Base-by-base conservation (phyloP, 2,888 invertebrate genomes). In the Cephus pulcher region DNA sequence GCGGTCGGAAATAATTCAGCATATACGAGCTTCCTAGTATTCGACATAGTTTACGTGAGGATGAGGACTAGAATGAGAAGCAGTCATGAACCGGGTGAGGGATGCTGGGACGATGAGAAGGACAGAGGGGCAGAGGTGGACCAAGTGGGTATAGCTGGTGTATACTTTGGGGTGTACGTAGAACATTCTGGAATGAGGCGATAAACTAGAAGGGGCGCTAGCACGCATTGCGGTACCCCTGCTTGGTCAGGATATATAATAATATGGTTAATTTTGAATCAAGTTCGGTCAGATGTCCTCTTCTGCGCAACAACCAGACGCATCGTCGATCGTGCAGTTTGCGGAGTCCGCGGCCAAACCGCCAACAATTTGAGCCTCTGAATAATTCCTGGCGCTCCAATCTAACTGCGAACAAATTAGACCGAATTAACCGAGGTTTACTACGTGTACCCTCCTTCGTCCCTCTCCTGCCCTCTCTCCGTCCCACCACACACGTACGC, bases 381-480 rank as follows among this genome's bases (percentile, higher is more conserved):
- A 89, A 90, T 90, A 90, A 90, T 90, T 90, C 89, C 88, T 86
- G 86, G 86, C 90, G 87, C 87, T 90, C 89, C 89, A 87, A 90
- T 90, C 90, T 90, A 89, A 90, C 89, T 90, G 87, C 88, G 88
- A 89, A 90, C 89, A 89, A 90, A 90, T 90, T 90, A 89, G 89
- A 89, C 85, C 86, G 87, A 88, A 90, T 90, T 90, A 90, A 88
- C 87, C 86, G 84, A 85, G 88, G 86, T 86, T 88, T 84, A 85
- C 86, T 84, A 86, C 77, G 75, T 76, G 69, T 56, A 74, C 70
- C 68, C 69, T 76, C 79, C 79, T 75, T 33, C 75, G 35, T 34
- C 71, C n/a, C 56, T n/a, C 34, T 15, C 15, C 76, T 1, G n/a
- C 69, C 56, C 75, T 69, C 15, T 78, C 74, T 74, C 23, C 1